Evolutionary conservation across 2,113 vertebrate species (phyloP).

Genomic region (Thermophis baileyi): DNA sequence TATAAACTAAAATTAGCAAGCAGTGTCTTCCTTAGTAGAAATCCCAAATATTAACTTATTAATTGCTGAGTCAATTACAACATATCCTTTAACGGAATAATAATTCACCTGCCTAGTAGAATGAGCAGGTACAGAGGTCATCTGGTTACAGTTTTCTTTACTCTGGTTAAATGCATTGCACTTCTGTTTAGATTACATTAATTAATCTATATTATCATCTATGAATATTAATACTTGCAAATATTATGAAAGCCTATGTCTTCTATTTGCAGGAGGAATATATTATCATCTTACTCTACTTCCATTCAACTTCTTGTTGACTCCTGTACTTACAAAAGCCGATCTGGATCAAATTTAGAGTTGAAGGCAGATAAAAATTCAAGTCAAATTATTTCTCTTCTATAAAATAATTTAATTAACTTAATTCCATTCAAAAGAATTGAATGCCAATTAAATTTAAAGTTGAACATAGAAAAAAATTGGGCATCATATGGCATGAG

Average conservation of each 20-base stretch:
- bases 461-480: neutral
- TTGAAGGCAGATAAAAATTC: neutral
- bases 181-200: neutral
- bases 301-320: neutral
- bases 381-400: neutral
- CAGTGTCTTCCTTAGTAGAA: neutral
- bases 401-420: neutral
- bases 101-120: neutral
- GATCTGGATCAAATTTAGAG: neutral
- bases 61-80: neutral
- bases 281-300: neutral
- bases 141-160: neutral
- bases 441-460: neutral
- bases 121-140: neutral
- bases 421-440: neutral
- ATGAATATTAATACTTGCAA: neutral
- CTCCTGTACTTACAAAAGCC: neutral
- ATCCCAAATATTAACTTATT: neutral
- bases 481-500: neutral
- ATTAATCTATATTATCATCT: neutral
- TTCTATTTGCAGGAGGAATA: neutral
- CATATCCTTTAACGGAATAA: neutral
- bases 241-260: neutral
- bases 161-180: neutral
- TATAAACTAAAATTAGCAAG: neutral